Conservation (phyloP, 2,888 invertebrate genomes). For the Catocala nupta region DNA sequence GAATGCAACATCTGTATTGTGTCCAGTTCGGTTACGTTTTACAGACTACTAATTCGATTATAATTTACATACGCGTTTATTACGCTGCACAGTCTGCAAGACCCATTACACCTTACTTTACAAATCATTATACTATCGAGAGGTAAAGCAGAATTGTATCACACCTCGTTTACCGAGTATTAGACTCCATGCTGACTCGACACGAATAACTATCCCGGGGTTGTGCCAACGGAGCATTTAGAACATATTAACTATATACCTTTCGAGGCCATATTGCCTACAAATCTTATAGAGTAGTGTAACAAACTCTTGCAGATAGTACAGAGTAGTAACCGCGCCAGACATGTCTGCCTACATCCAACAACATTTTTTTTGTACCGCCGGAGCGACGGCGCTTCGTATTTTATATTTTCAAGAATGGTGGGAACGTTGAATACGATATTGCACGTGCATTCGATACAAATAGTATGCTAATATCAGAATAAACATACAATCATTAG, state of each 20-base stretch:
- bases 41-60: constrained; percentile 49
- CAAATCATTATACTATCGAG: too few relatives aligned
- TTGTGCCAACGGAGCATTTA: too few relatives aligned
- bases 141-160: too few relatives aligned
- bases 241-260: too few relatives aligned
- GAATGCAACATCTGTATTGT: constrained; percentile 32
- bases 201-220: too few relatives aligned
- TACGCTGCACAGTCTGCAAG: neutral
- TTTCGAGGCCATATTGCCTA: too few relatives aligned
- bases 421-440: constrained; percentile 48
- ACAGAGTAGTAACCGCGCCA: constrained; percentile 5
- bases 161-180: too few relatives aligned
- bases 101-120: too few relatives aligned
- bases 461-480: constrained; percentile 49
- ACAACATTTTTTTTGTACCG: constrained; percentile 30
- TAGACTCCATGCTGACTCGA: too few relatives aligned
- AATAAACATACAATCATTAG: constrained; percentile 44
- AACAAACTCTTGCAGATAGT: neutral
- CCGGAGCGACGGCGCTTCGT: constrained; percentile 2
- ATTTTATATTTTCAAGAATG: constrained; percentile 39
- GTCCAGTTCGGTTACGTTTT: constrained; percentile 31
- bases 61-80: constrained; percentile 20
- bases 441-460: constrained; percentile 55
- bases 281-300: neutral
- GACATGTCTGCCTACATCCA: constrained; percentile 30